Percentiles rank a stretch among this genome's conserved stretches.
phyloP scores from a whole-genome alignment of 2,113 vertebrate species.

The Phoenicopterus ruber region DNA sequence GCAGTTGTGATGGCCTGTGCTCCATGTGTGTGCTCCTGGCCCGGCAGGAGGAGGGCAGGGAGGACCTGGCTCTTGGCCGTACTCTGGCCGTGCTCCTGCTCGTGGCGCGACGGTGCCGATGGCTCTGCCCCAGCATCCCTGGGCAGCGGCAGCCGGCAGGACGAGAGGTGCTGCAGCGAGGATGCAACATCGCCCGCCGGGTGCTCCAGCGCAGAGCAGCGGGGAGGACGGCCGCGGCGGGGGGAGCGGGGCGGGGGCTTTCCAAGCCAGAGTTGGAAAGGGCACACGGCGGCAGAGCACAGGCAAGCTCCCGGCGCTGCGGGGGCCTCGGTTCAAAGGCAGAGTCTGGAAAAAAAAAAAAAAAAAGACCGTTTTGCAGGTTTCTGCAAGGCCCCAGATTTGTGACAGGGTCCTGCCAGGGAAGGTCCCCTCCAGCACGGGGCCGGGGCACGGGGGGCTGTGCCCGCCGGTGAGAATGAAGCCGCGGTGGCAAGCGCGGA shows the following conservation, averaged over 20 bases:
- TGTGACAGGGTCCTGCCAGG: neutral
- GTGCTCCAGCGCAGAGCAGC: neutral
- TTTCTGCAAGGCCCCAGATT: neutral
- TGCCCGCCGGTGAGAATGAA: no score
- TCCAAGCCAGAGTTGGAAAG: neutral
- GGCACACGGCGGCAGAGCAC: neutral
- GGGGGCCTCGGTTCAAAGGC: neutral
- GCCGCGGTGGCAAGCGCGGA: rapidly evolving
- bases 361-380: rapidly evolving
- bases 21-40: neutral
- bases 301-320: rapidly evolving
- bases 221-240: rapidly evolving
- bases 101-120: rapidly evolving
- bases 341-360: neutral
- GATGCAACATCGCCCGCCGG: rapidly evolving
- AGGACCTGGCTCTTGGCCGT: neutral
- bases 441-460: neutral
- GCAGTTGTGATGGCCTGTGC: neutral
- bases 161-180: neutral
- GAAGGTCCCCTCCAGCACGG: neutral
- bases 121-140: neutral
- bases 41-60: neutral
- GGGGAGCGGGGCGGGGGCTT: neutral
- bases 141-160: neutral
- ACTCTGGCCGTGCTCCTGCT: neutral